Evolutionary conservation across 2,888 invertebrate species (phyloP).

Genomic region (Esperia sulphurella): DNA sequence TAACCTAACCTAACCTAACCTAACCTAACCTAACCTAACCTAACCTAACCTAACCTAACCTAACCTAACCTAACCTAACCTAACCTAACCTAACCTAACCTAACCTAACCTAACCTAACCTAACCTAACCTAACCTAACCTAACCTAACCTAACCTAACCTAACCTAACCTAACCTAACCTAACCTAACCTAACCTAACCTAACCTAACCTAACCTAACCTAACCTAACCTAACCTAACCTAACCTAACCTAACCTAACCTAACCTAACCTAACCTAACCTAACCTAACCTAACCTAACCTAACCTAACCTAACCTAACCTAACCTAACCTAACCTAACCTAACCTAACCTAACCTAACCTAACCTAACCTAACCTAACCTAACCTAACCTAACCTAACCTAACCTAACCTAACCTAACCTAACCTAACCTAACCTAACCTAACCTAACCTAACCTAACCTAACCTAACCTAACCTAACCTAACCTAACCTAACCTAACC

Average conservation of each 20-base stretch:
- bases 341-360: slow-evolving; percentile 6
- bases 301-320: slow-evolving; percentile 1
- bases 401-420: slow-evolving; percentile 7
- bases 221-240: slow-evolving; percentile 7
- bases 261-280: slow-evolving; percentile 6
- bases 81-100: slow-evolving; percentile 6
- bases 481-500: slow-evolving; percentile 13
- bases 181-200: slow-evolving; percentile 7
- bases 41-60: slow-evolving; percentile 7
- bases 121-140: slow-evolving; percentile 6
- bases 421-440: slow-evolving; percentile 5
- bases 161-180: slow-evolving; percentile 7
- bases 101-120: slow-evolving; percentile 7
- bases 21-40: slow-evolving; percentile 9
- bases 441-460: slow-evolving; percentile 7
- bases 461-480: slow-evolving; percentile 14
- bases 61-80: slow-evolving; percentile 4
- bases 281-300: slow-evolving; percentile 3
- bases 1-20: slow-evolving; percentile 8
- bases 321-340: slow-evolving; percentile 2
- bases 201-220: slow-evolving; percentile 7
- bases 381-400: slow-evolving; percentile 7
- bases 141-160: slow-evolving; percentile 7
- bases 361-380: slow-evolving; percentile 7
- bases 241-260: slow-evolving; percentile 7